A percentile compares a stretch with the other conserved stretches of the same genome.
phyloP scores from a whole-genome alignment of 2,888 invertebrate species.

The Ypsolopha scabrella region DNA sequence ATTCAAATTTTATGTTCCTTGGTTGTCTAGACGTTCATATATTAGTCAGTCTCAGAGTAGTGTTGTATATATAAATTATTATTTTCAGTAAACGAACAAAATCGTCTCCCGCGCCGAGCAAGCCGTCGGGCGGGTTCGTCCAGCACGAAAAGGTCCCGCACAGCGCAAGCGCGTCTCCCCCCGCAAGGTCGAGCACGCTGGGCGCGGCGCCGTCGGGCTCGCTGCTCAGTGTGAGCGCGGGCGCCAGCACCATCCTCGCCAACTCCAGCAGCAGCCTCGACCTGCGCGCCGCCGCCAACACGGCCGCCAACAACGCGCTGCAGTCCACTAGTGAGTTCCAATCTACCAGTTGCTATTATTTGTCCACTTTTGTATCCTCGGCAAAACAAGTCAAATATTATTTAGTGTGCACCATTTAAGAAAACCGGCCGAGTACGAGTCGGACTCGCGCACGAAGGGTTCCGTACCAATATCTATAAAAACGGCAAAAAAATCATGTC shows the following conservation, averaged over 20 bases:
- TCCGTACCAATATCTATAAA: no score
- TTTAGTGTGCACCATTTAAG: no score
- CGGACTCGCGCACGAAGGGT: no score
- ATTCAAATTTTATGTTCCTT: no score
- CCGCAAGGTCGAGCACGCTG: background rate
- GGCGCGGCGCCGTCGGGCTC: slow-evolving; percentile 38
- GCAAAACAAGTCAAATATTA: no score
- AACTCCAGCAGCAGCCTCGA: slow-evolving; percentile 59
- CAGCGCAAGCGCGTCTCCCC: background rate
- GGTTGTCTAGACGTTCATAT: no score
- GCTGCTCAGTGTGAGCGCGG: slow-evolving; percentile 67
- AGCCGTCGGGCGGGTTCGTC: slow-evolving; percentile 17
- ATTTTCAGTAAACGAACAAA: slow-evolving; percentile 28
- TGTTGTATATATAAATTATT: background rate
- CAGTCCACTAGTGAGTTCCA: slow-evolving; percentile 13
- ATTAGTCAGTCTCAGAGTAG: no score
- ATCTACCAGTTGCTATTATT: background rate
- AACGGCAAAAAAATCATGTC: no score
- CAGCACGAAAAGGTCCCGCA: slow-evolving; percentile 20
- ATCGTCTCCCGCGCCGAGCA: slow-evolving; percentile 19
- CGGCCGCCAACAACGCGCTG: slow-evolving; percentile 7
- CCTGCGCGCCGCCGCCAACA: slow-evolving; percentile 14
- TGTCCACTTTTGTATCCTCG: no score
- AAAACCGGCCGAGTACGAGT: no score
- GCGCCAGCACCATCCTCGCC: slow-evolving; percentile 72